Base-by-base conservation (phyloP, 1,140 invertebrate genomes). In the Drosophila albomicans region DNA sequence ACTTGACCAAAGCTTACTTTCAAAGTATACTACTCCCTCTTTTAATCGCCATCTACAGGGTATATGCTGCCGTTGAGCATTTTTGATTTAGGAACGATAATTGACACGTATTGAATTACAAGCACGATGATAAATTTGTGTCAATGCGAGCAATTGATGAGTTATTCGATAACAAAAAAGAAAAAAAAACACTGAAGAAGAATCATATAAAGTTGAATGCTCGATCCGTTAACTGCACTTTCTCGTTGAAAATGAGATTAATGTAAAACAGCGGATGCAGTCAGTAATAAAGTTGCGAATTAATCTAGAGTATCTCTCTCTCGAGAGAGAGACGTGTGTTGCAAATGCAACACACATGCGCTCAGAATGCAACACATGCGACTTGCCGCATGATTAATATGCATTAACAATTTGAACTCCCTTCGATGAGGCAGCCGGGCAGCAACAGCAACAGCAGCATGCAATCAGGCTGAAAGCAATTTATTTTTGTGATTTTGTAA, bases 81-180 rank as follows among this genome's bases (percentile, higher is more conserved):
- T 62, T 69, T 62, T 51, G 58, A 63, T 75, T 75, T 57, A 57
- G 10, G 15, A 41, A 70, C 25, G 58, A 70, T 75, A 75, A 70
- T 69, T 63, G 72, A 75, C 57, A 69, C 46, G 66, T 75, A 75
- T 75, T 57, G 58, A 70, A 58, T 75, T 75, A 41, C 72, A 30
- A 61, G 41, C 59, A n/a, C 49, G 49, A 38, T 61, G 51, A 56
- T 32, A 32, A 75, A 61, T 68, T 54, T 28, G 43, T 56, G 38
- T 61, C 48, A 51, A 49, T 16, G 32, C 41, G 32, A 41, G 16
- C 32, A 41, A 49, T 20, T 28, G 4, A 56, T 59, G 45, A 28
- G 8, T 25, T 32, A 8, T 28, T 49, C 30, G 32, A 38, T 56
- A 28, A 38, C 20, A 4, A 43, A 43, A 8, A 2, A 38, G 0